Evolutionary conservation across 2,113 vertebrate species (phyloP).

Genomic region (Cichladusa arquata): DNA sequence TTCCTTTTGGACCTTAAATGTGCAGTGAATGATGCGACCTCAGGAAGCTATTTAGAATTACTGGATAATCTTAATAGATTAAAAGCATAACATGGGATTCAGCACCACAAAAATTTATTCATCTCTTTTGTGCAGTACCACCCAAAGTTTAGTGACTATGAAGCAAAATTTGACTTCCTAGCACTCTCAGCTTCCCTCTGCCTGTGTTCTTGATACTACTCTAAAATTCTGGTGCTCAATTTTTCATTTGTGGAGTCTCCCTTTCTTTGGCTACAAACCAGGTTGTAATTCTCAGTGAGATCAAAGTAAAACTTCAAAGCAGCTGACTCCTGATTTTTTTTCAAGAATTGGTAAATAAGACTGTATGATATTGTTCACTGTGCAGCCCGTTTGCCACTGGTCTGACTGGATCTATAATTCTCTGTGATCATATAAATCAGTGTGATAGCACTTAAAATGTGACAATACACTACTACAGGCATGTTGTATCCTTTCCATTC

Average conservation of each 20-base stretch:
- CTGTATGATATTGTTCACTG: not conserved
- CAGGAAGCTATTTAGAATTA: not conserved
- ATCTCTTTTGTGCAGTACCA: not conserved
- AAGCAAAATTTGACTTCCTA: not conserved
- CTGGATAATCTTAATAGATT: not conserved
- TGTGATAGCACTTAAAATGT: not conserved
- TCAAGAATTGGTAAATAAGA: not conserved
- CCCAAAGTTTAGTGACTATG: not conserved
- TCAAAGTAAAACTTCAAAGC: constrained; percentile 33
- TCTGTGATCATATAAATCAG: not conserved
- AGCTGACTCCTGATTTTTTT: not conserved
- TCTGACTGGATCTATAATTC: not conserved
- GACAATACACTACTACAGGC: not conserved
- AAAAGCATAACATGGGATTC: not conserved
- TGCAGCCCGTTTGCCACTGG: not conserved
- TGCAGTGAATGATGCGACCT: not conserved
- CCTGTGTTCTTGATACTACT: not conserved
- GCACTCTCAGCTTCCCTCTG: not conserved
- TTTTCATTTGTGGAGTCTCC: not conserved
- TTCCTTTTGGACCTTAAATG: not conserved
- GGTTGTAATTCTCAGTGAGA: not conserved
- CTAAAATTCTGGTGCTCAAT: not conserved
- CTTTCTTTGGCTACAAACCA: not conserved
- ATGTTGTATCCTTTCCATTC: not conserved
- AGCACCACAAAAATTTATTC: not conserved